Evolutionary conservation across 2,888 invertebrate genomes (phyloP), one percentile per base, ranked within the genome.

Genomic region (Teinopalpus imperialis): DNA sequence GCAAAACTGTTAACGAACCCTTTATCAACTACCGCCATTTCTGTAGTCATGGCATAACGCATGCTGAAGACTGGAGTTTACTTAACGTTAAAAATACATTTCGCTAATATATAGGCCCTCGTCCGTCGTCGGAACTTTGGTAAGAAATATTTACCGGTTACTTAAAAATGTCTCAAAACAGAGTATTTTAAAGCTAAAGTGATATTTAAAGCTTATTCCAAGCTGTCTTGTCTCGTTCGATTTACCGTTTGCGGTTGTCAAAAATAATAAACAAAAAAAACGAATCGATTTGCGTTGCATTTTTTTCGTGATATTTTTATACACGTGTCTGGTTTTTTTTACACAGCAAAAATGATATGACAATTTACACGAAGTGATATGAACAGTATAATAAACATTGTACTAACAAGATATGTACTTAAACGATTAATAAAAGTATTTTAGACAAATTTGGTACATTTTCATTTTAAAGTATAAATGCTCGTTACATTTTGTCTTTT

Each of bases 351-450:
- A 80, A 83, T 80, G 87, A 88, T 87, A 86, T 88, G 87, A 71
- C 73, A 80, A 79, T 86, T 81, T 87, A 86, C 85, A 87, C 81
- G 79, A 74, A 75, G 80, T 87, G 87, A 88, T 88, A 88, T 88
- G 87, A 85, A 69, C n/a, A 76, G 63, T 67, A 65, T 67, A 69
- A 74, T 81, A 80, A 71, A 81, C 75, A 82, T 86, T 85, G 85
- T 85, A 83, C 86, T 86, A 85, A 80, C 72, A 73, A 81, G 86
- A 87, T 87, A 88, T 87, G 86, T 86, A 82, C 81, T 83, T 80
- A 82, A 79, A 78, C 63, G 73, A 77, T 78, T 74, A 74, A 69
- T 57, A 54, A 54, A 57, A 51, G 61, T 70, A 74, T 48, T 58
- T 57, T 78, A 73, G 76, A 69, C 66, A 73, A 74, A 70, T 81